Evolutionary conservation across 2,888 invertebrate genomes (phyloP), one percentile per base, ranked within the genome.

Genomic region (Eugnorisma glareosa): DNA sequence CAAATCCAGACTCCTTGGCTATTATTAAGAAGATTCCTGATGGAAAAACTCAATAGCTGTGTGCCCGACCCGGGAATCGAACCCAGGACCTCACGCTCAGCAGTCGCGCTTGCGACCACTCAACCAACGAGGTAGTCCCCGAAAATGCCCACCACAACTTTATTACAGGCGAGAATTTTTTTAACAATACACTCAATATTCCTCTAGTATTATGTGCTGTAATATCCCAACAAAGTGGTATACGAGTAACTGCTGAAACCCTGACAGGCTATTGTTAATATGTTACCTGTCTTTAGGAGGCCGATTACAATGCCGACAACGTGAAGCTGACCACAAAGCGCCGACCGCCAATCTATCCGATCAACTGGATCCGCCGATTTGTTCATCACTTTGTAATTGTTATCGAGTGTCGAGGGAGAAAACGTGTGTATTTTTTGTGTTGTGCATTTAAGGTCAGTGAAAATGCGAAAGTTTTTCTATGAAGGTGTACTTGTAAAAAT

Each of bases 361-460:
- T 68, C 11, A 35, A 64, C 63, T 43, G 21, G 31, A 51, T 24
- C 18, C 7, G 15, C 15, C 10, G 37, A 64, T 75, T 61, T 43
- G 21, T n/a, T 35, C 35, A 64, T 11, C 43, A 63, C 31, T 74
- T 73, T 35, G 43, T 57, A 24, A 35, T 63, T 75, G 37, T 24
- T 8, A 45, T 54, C 21, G 37, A 64, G n/a, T 35, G 18, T 5
- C 0, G 35, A 43, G 18, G 35, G 24, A 13, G 35, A 37, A 64
- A 24, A 21, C 24, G 35, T 15, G 10, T 35, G 2, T 37, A n/a
- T 37, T 48, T 6, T 37, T 45, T 45, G 21, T 31, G 24, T 5
- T 70, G 24, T 24, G 28, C 24, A 8, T 45, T 72, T 48, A 61
- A 5, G 24, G 13, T 40, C 0, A n/a, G 35, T 11, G 15, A 48